Evolutionary conservation across 2,888 invertebrate species (phyloP).

Genomic region (Callosobruchus maculatus): DNA sequence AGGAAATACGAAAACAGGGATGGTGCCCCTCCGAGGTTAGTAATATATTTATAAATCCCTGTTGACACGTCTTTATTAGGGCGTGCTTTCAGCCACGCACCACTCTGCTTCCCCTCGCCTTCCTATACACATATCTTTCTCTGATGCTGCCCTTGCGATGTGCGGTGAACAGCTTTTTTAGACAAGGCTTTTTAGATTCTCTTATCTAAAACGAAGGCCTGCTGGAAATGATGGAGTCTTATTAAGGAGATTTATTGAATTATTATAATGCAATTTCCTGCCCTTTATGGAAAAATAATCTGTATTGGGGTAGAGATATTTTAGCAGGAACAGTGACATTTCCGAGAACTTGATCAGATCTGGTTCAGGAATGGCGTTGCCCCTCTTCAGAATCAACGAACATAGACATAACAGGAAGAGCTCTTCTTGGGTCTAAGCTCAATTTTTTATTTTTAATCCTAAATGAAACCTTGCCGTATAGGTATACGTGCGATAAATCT

Average conservation of each 20-base stretch:
- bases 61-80: not conserved
- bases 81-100: not conserved
- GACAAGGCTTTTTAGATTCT: not conserved
- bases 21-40: not conserved
- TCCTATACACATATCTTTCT: constrained; percentile 1
- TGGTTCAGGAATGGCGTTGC: too few species aligned
- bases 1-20: not conserved
- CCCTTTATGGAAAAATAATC: not conserved
- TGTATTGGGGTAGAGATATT: too few species aligned
- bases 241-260: not conserved
- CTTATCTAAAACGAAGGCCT: not conserved
- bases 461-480: too few species aligned
- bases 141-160: not conserved
- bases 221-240: not conserved
- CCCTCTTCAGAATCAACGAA: too few species aligned
- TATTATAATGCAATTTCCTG: not conserved
- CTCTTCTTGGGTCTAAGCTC: too few species aligned
- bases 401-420: too few species aligned
- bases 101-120: constrained; percentile 9
- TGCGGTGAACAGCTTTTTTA: not conserved
- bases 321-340: too few species aligned
- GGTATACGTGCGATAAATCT: too few species aligned
- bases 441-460: too few species aligned
- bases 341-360: too few species aligned
- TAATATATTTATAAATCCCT: not conserved